Conservation (phyloP, 1,140 invertebrate species). For the Pissodes strobi region DNA sequence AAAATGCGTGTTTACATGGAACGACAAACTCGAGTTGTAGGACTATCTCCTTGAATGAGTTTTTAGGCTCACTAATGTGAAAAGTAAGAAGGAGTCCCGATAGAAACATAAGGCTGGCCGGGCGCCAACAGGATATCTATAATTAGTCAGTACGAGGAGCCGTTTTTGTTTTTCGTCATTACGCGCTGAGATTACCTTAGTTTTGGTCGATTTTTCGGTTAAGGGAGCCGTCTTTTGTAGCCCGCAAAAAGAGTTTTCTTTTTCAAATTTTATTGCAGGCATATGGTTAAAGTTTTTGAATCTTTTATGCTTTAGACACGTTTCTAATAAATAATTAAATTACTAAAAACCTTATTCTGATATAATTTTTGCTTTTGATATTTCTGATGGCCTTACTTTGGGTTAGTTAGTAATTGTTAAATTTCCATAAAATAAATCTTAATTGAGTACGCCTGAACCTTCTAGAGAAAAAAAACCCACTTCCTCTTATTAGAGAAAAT, state of each 20-base stretch:
- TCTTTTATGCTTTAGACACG: background rate
- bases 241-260: too few relatives aligned
- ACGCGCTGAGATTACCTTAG: slow-evolving; percentile 10
- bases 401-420: too few relatives aligned
- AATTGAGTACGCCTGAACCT: too few relatives aligned
- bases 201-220: background rate
- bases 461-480: too few relatives aligned
- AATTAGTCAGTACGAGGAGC: slow-evolving; percentile 45
- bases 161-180: slow-evolving; percentile 19
- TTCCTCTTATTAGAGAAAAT: too few relatives aligned
- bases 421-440: too few relatives aligned
- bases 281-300: background rate
- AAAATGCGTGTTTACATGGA: slow-evolving; percentile 30
- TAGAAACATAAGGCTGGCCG: slow-evolving; percentile 44
- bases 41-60: slow-evolving; percentile 35
- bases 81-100: slow-evolving; percentile 49
- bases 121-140: slow-evolving; percentile 54
- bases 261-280: background rate
- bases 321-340: background rate
- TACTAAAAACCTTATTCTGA: too few relatives aligned
- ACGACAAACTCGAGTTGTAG: slow-evolving; percentile 30
- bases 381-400: too few relatives aligned
- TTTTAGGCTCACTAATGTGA: slow-evolving; percentile 48
- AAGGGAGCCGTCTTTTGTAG: too few relatives aligned
- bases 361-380: too few relatives aligned